Conservation (phyloP, 2,888 invertebrate genomes). For the Pristionchus maxplancki region DNA sequence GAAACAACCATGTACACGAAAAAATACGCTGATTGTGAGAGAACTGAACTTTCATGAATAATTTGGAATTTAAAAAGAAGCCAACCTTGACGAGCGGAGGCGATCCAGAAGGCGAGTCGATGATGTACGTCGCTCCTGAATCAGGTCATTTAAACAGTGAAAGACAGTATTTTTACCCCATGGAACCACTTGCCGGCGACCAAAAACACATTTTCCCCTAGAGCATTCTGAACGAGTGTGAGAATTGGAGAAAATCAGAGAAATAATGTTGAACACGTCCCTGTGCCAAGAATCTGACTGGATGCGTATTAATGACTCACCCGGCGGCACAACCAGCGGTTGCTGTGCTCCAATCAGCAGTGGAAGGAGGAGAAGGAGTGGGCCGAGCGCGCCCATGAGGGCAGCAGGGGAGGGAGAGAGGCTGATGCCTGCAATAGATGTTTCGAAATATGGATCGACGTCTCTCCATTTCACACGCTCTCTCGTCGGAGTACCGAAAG, state of each 20-base stretch:
- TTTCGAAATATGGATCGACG: too few species aligned
- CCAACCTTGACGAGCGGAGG: background rate
- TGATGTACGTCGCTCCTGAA: constrained; percentile 10
- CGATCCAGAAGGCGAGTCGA: background rate
- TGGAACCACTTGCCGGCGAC: too few species aligned
- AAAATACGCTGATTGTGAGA: too few species aligned
- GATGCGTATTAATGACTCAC: background rate
- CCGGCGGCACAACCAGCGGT: background rate
- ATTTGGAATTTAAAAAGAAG: too few species aligned
- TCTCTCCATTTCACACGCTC: background rate
- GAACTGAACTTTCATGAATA: too few species aligned
- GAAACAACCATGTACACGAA: too few species aligned
- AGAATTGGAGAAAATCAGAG: background rate
- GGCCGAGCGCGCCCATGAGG: background rate
- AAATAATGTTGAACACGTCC: background rate
- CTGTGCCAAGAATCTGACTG: background rate
- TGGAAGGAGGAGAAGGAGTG: background rate
- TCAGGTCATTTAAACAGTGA: too few species aligned
- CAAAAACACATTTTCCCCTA: too few species aligned
- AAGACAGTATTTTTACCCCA: too few species aligned
- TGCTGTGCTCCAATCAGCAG: background rate
- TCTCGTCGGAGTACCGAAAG: too few species aligned
- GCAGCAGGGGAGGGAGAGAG: background rate
- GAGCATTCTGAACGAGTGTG: too few species aligned
- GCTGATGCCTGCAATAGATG: background rate